Percentiles rank a stretch among this genome's conserved stretches.
phyloP scores from a whole-genome alignment of 2,888 invertebrate genomes.

The Drosophila diplacantha region DNA sequence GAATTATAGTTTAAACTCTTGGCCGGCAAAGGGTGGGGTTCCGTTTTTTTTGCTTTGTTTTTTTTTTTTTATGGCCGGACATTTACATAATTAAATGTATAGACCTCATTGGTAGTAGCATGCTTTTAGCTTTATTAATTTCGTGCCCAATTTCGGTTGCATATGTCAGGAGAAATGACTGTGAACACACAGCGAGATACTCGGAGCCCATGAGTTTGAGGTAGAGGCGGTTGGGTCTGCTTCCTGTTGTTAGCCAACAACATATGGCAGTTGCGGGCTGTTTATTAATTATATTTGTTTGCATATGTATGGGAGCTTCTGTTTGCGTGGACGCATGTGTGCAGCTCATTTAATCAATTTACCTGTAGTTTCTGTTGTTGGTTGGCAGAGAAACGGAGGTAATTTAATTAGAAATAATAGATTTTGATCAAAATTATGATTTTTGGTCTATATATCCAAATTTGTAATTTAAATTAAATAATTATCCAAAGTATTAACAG shows the following conservation, averaged over 20 bases:
- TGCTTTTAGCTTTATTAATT: conserved; percentile 71
- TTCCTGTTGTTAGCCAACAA: conserved; percentile 43
- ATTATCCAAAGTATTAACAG: no score
- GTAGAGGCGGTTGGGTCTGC: conserved; percentile 10
- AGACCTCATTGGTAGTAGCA: conserved; percentile 66
- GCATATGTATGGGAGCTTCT: conserved; percentile 14
- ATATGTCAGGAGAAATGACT: conserved; percentile 39
- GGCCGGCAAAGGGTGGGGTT: neutral
- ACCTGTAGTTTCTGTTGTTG: conserved; percentile 13
- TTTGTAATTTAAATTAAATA: neutral
- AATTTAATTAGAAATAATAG: conserved; percentile 45
- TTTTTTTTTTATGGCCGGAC: conserved; percentile 55
- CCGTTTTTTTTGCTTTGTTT: conserved; percentile 16
- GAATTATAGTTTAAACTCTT: conserved; percentile 12
- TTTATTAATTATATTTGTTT: conserved; percentile 62
- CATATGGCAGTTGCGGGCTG: conserved; percentile 35
- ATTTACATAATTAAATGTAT: conserved; percentile 72
- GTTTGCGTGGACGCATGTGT: conserved; percentile 13
- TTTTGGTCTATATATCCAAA: neutral
- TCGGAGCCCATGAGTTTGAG: conserved; percentile 10
- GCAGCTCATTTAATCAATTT: conserved; percentile 45
- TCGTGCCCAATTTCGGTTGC: conserved; percentile 48
- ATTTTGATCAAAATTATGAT: conserved; percentile 25
- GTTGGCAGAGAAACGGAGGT: conserved; percentile 8
- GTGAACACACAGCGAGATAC: conserved; percentile 20